Percentiles rank a stretch among this genome's conserved stretches.
These are phyloP conservation scores for Amblyjoppa proteus DNA, from an alignment of 2,888 invertebrate species.

Conservation along the genomic window DNA sequence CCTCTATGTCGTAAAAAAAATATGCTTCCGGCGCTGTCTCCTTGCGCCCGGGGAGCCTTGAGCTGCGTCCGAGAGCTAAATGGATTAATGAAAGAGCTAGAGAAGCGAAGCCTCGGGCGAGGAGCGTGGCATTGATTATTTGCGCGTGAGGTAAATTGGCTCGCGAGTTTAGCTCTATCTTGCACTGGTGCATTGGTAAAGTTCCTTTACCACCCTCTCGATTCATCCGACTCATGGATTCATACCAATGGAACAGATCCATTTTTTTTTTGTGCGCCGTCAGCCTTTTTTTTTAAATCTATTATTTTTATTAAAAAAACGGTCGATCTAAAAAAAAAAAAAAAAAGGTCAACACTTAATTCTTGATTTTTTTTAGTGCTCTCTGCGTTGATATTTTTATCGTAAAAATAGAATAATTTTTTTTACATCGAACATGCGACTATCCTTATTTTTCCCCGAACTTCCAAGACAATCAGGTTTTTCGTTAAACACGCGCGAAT, in stretches of 20 bases:
- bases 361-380: not conserved
- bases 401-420: too few relatives aligned
- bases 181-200: not conserved
- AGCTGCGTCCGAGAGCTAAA: slow-evolving; percentile 41
- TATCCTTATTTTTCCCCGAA: too few relatives aligned
- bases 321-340: not conserved
- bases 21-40: slow-evolving; percentile 1
- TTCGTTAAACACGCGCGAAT: too few relatives aligned
- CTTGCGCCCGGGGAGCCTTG: slow-evolving; percentile 51
- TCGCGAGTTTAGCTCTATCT: slow-evolving; percentile 25
- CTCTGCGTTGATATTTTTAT: not conserved
- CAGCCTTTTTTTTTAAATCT: not conserved
- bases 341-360: not conserved
- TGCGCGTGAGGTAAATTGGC: slow-evolving; percentile 47
- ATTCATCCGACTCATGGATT: not conserved
- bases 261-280: not conserved
- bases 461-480: too few relatives aligned
- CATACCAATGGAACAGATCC: not conserved
- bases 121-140: slow-evolving; percentile 64
- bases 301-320: not conserved
- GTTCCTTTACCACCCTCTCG: not conserved
- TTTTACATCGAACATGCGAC: too few relatives aligned
- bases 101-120: slow-evolving; percentile 47
- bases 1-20: not conserved
- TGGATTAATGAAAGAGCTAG: slow-evolving; percentile 43